Evolutionary conservation across 2,113 vertebrate genomes (phyloP).

Genomic region (Falcunculus frontatus): DNA sequence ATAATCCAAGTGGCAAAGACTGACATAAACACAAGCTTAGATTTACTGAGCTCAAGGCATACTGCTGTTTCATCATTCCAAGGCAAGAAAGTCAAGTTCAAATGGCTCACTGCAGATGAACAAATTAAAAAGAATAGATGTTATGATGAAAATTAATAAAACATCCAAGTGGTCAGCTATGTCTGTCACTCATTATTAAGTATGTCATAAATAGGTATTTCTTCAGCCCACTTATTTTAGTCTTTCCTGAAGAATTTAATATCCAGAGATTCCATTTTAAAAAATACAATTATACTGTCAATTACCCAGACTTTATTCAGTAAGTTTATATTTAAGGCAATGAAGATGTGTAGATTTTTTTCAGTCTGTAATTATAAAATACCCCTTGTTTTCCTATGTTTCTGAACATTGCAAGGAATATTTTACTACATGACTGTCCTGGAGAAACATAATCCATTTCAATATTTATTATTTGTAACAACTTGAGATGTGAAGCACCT

Average conservation of each 20-base stretch:
- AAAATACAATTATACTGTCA: not conserved
- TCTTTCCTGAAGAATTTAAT: not conserved
- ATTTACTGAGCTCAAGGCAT: not conserved
- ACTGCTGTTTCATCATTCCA: not conserved
- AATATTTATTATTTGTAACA: constrained; percentile 38
- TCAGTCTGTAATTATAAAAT: not conserved
- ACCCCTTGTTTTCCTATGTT: not conserved
- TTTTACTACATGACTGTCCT: not conserved
- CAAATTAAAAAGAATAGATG: constrained; percentile 73
- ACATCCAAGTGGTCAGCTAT: not conserved
- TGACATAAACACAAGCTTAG: not conserved
- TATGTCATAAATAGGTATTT: not conserved
- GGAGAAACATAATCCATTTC: not conserved
- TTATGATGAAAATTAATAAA: constrained; percentile 68
- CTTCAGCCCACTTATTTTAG: not conserved
- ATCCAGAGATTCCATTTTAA: not conserved
- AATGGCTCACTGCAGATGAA: constrained; percentile 36
- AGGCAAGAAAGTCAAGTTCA: not conserved
- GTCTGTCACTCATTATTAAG: not conserved
- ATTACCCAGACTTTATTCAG: not conserved
- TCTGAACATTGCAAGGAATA: not conserved
- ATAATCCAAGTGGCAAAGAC: not conserved
- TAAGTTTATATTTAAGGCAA: constrained; percentile 58
- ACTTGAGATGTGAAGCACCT: constrained; percentile 72
- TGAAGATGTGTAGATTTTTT: constrained; percentile 56